Evolutionary conservation across 2,888 invertebrate genomes (phyloP), one percentile per base, ranked within the genome.

Genomic region (Campoplex nolae): DNA sequence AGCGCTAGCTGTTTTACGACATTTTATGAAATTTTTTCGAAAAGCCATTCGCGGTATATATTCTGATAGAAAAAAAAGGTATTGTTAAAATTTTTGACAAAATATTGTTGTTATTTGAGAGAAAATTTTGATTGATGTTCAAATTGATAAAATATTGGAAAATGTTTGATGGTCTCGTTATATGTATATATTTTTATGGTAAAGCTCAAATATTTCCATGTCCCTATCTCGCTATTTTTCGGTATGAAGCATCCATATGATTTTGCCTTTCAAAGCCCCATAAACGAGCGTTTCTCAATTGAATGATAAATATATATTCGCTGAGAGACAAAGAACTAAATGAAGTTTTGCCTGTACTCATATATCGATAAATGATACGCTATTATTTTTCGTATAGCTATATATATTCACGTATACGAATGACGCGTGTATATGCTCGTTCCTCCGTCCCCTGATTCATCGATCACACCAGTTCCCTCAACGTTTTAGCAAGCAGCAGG

Each of bases 271-370:
- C n/a, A 16, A n/a, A 73, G 68, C 81, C 38, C 18, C 65, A n/a
- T 81, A 73, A 82, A 74, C 77, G 77, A 82, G 67, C 78, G 58
- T 75, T 84, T 62, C 70, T 48, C 80, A 42, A 80, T 75, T 84
- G 84, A 70, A 84, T 58, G 75, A 84, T 80, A 73, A 13, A 45
- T 51, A 35, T 16, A 32, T n/a, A 48, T 32, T 4, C 3, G 62
- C 1, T 32, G 16, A 70, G 70, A 13, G 48, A 70, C 16, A 48
- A 45, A 70, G 67, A 32, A n/a, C 18, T 42, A 23, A 78, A 28
- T 38, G 75, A 80, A 65, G 70, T 54, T 76, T 58, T n/a, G 56
- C 16, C 0, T 62, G 45, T 18, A 62, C 23, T 28, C 9, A 28
- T 58, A 42, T 38, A 51, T 32, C 1, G 62, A 32, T 62, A 62